These are phyloP conservation scores for Erynnis tages DNA, from an alignment of 2,888 invertebrate genomes.

Conservation along the genomic window DNA sequence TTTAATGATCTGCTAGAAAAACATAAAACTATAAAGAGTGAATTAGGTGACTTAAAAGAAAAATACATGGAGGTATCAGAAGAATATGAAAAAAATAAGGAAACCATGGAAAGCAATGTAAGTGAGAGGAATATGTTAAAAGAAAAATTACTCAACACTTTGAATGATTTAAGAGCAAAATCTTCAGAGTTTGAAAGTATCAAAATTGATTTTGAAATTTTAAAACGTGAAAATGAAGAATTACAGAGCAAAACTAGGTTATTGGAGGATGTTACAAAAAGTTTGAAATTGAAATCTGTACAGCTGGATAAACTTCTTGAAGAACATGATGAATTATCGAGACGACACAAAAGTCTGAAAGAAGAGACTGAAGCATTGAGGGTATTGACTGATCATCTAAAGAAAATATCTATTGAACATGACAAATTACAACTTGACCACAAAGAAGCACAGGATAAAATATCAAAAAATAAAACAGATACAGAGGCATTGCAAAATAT, in stretches of 20 bases:
- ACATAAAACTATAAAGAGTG: slow-evolving; percentile 77
- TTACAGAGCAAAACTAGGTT: slow-evolving; percentile 63
- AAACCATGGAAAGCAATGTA: slow-evolving; percentile 52
- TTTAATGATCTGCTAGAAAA: slow-evolving; percentile 83
- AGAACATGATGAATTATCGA: slow-evolving; percentile 58
- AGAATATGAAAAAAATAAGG: slow-evolving; percentile 75
- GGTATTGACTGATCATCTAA: slow-evolving; percentile 64
- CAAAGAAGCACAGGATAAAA: slow-evolving; percentile 57
- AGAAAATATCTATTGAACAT: slow-evolving; percentile 66
- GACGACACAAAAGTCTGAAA: slow-evolving; percentile 63
- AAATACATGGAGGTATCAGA: slow-evolving; percentile 75
- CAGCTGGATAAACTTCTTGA: slow-evolving; percentile 62
- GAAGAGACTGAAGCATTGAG: slow-evolving; percentile 69
- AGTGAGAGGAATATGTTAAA: slow-evolving; percentile 62
- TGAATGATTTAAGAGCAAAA: slow-evolving; percentile 62
- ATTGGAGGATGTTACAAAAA: slow-evolving; percentile 65
- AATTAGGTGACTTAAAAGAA: slow-evolving; percentile 75
- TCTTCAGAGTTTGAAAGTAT: slow-evolving; percentile 57
- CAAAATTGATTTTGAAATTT: slow-evolving; percentile 66
- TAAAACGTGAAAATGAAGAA: slow-evolving; percentile 68
- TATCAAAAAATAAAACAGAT: slow-evolving; percentile 60
- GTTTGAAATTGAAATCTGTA: slow-evolving; percentile 60
- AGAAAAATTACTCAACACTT: slow-evolving; percentile 57
- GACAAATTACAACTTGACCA: slow-evolving; percentile 66
- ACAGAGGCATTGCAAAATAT: slow-evolving; percentile 69